Percentiles rank a stretch among this genome's conserved stretches.
Evolutionary conservation across 2,888 invertebrate species (phyloP).

Genomic region (Tridacna crocea): DNA sequence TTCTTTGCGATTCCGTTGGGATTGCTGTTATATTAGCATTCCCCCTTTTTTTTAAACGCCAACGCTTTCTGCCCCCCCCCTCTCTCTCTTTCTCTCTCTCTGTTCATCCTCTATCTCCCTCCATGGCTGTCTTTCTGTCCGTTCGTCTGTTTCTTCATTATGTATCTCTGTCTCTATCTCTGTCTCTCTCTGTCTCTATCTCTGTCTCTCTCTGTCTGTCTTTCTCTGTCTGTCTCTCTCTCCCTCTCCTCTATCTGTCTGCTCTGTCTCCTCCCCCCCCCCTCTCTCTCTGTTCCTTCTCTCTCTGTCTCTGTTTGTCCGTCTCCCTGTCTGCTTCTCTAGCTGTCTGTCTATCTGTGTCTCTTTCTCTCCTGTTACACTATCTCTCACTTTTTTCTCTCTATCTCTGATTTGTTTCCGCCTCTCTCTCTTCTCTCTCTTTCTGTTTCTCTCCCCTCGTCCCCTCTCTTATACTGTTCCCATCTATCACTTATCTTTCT

Average conservation of each 20-base stretch:
- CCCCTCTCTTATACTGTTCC: background rate
- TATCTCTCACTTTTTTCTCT: background rate
- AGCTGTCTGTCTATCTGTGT: background rate
- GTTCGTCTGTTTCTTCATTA: background rate
- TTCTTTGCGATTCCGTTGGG: background rate
- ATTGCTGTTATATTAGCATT: background rate
- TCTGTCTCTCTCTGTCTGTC: background rate
- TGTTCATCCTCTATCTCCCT: background rate
- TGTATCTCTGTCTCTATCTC: slow-evolving; percentile 1
- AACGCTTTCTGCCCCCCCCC: background rate
- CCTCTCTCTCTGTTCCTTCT: background rate
- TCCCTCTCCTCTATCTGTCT: background rate
- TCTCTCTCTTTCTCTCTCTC: background rate
- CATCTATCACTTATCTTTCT: background rate
- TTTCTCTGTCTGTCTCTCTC: background rate
- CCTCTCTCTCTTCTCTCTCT: background rate
- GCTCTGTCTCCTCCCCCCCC: background rate
- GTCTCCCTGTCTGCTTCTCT: background rate
- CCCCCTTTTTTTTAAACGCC: background rate
- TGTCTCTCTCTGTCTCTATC: background rate
- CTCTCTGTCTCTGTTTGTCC: background rate
- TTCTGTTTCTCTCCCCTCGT: background rate
- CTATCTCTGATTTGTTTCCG: background rate
- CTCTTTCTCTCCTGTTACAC: background rate
- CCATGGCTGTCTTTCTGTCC: background rate